Evolutionary conservation across 2,888 invertebrate genomes (phyloP).

Genomic region (Agriopis marginaria): DNA sequence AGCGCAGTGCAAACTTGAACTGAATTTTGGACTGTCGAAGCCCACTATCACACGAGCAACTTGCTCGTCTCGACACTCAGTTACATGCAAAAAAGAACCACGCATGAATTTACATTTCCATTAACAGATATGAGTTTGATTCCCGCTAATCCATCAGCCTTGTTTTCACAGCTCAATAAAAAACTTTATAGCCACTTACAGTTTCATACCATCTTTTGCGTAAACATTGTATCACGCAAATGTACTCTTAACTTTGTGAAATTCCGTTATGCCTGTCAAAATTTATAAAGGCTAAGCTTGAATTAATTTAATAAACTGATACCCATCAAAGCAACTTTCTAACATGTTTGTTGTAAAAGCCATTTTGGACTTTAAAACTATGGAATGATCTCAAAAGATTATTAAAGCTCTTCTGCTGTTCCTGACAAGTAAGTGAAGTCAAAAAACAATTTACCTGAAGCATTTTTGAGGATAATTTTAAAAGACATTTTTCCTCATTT

Average conservation of each 20-base stretch:
- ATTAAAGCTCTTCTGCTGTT: not conserved
- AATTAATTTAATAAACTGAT: slow-evolving; percentile 21
- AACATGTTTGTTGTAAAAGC: slow-evolving; percentile 1
- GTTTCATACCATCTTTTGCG: slow-evolving; percentile 16
- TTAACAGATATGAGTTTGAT: slow-evolving; percentile 1
- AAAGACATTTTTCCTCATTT: slow-evolving; percentile 14
- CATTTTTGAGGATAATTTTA: slow-evolving; percentile 23
- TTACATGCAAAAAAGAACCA: not conserved
- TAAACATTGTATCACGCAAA: slow-evolving; percentile 32
- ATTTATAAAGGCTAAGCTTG: slow-evolving; percentile 10
- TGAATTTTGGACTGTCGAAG: no score
- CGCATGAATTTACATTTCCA: not conserved
- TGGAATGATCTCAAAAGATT: not conserved
- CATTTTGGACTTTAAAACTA: not conserved
- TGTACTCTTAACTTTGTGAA: slow-evolving; percentile 25
- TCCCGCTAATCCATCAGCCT: slow-evolving; percentile 29
- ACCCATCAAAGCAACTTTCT: slow-evolving; percentile 9
- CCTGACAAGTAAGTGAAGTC: not conserved
- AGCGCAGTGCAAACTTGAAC: no score
- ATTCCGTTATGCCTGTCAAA: slow-evolving; percentile 27
- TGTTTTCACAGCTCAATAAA: slow-evolving; percentile 29
- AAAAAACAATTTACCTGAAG: slow-evolving; percentile 17
- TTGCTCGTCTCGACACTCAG: no score
- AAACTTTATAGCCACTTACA: slow-evolving; percentile 26
- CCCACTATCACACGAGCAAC: no score